Percentiles rank a stretch among this genome's conserved stretches.
phyloP scores from a whole-genome alignment of 23 tunicate species.

The Ciona savignyi region DNA sequence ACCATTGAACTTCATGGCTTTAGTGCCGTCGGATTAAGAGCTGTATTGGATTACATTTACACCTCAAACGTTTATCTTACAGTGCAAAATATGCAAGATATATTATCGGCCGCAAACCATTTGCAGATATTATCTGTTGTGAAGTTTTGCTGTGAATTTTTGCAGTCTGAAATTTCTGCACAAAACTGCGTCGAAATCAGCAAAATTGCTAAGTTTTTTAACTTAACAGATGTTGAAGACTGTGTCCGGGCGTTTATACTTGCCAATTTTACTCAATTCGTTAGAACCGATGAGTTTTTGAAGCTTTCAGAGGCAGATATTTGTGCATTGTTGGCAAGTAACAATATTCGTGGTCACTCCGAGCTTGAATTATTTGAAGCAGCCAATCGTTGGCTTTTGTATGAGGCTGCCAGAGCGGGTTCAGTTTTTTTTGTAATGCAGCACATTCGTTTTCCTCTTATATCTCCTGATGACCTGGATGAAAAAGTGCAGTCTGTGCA shows the following conservation, averaged over 20 bases:
- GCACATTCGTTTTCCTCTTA: conserved; percentile 90
- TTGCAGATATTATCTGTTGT: conserved; percentile 74
- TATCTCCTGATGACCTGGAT: conserved; percentile 89
- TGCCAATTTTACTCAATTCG: conserved; percentile 89
- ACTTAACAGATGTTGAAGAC: conserved; percentile 76
- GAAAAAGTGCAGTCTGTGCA: conserved; percentile 76
- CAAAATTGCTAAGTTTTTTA: conserved; percentile 90
- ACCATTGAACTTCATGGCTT: conserved; percentile 67
- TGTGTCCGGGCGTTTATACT: conserved; percentile 62
- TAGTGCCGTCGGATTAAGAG: conserved; percentile 68
- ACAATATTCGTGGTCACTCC: conserved; percentile 85
- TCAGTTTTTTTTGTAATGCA: conserved; percentile 67
- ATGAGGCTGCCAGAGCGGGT: conserved; percentile 42
- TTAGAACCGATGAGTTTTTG: conserved; percentile 88
- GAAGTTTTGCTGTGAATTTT: conserved; percentile 82
- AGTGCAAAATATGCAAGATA: conserved; percentile 88
- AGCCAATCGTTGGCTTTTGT: conserved; percentile 82
- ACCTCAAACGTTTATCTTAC: conserved; percentile 62
- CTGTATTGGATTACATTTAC: conserved; percentile 83
- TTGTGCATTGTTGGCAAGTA: conserved; percentile 67
- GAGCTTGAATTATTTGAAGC: conserved; percentile 96
- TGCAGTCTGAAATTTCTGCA: conserved; percentile 78
- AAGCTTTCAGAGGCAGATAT: conserved; percentile 73
- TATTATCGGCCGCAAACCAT: conserved; percentile 86
- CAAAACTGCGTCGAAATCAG: conserved; percentile 93